phyloP scores from a whole-genome alignment of 2,797 vertebrate species.

The Cryptoprocta ferox region DNA sequence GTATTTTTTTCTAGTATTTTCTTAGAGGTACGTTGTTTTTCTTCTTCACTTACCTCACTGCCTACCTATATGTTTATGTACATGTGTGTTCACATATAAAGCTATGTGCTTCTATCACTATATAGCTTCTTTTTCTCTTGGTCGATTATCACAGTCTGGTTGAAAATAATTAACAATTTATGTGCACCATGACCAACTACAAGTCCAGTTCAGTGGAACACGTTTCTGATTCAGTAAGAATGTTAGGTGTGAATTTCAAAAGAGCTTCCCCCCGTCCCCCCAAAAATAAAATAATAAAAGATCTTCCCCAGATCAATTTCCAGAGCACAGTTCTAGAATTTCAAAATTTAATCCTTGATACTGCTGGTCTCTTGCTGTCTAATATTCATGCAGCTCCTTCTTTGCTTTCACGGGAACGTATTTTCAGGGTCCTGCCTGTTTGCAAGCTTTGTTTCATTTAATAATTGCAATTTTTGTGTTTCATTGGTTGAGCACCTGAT shows the following conservation, averaged over 20 bases:
- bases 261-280: not conserved
- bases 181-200: not conserved
- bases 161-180: not conserved
- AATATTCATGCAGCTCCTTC: not conserved
- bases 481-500: not conserved
- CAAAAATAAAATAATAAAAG: too few species aligned
- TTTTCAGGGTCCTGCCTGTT: not conserved
- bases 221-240: not conserved
- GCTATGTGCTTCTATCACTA: not conserved
- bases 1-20: not conserved
- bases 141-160: not conserved
- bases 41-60: not conserved
- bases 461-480: constrained; percentile 1
- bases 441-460: not conserved
- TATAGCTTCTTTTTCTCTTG: not conserved
- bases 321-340: not conserved
- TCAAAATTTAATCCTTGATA: not conserved
- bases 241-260: not conserved
- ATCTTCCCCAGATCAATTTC: not conserved
- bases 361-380: not conserved
- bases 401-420: not conserved
- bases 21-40: not conserved
- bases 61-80: not conserved
- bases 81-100: not conserved
- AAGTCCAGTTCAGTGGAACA: not conserved